Base-by-base conservation (phyloP, 2,888 invertebrate species). In the Myathropa florea region DNA sequence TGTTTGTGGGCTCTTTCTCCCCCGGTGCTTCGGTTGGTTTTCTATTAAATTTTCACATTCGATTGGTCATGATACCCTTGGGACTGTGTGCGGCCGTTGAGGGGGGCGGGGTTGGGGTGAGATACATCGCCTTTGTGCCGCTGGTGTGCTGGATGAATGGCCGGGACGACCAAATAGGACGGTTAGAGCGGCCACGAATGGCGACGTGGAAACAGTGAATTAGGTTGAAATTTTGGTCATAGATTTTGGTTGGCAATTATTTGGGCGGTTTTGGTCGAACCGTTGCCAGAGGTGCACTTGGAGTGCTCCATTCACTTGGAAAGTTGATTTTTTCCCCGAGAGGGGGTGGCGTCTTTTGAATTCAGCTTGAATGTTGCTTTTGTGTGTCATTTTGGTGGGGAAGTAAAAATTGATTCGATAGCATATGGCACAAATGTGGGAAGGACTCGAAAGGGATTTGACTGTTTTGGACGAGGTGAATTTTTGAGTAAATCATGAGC, bases 31-130 rank as follows among this genome's bases (percentile, higher is more conserved):
- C 71, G 39, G 36, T 70, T 61, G 71, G 55, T 73, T 83, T 86
- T 86, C 83, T 83, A 86, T 86, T 86, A 86, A 86, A 86, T 86
- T 86, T 86, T 86, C 75, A 86, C 86, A 86, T 86, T 82, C 86
- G 83, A 86, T 86, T 86, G 83, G 83, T 83, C 86, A 83, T 83
- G 83, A 79, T 83, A 79, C 86, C 86, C 83, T 28, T 79, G 86
- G 83, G 86, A 83, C 21, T 67, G 46, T 46, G 46, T 18, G 46
- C 46, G 18, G 46, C 24, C 53, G 61, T n/a, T 24, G 28, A 46
- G n/a, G 70, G 6, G 57, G 28, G 24, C n/a, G 3, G 73, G 30
- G 55, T 28, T 28, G 68, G 73, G 18, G 60, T n/a, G 79, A 39
- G 68, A 70, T 59, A 33, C 36, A 26, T 26, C 6, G 68, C 24